These are phyloP conservation scores for Torymus tubicola DNA, from an alignment of 2,888 invertebrate species.

Conservation along the genomic window DNA sequence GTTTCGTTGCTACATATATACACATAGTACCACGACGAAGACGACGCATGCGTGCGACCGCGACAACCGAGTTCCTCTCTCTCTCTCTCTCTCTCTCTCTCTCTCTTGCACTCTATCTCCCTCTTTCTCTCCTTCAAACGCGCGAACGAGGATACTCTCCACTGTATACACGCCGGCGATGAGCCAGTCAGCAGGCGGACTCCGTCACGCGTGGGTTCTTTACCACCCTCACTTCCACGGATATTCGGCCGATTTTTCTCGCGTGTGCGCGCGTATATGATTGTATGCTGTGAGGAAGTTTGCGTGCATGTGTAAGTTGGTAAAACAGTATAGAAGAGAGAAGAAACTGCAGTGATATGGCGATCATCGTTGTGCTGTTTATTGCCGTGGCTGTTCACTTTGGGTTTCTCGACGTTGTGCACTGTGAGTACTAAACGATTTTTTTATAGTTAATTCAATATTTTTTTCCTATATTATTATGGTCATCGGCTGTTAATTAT, in stretches of 20 bases:
- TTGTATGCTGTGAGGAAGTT: no score
- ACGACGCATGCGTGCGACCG: slow-evolving; percentile 71
- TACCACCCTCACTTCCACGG: not conserved
- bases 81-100: not conserved
- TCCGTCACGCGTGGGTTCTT: slow-evolving; percentile 58
- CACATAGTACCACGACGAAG: not conserved
- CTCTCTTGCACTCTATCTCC: not conserved
- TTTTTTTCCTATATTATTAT: not conserved
- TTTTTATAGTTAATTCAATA: not conserved
- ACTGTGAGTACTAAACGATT: slow-evolving; percentile 37
- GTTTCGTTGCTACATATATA: not conserved
- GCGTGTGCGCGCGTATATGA: no score
- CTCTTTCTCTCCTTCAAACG: not conserved
- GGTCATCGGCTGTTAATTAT: not conserved
- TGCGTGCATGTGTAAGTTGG: no score
- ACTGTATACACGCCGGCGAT: slow-evolving; percentile 48
- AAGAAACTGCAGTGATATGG: not conserved
- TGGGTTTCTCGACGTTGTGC: slow-evolving; percentile 5
- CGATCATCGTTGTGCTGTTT: slow-evolving; percentile 6
- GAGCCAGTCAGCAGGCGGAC: slow-evolving; percentile 72
- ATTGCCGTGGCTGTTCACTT: slow-evolving; percentile 23
- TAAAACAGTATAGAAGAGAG: no score
- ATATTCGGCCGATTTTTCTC: not conserved
- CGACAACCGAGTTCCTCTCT: no score
- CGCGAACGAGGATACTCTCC: slow-evolving; percentile 59